Percentiles rank a stretch among this genome's conserved stretches.
Evolutionary conservation across 2,113 vertebrate species (phyloP).

Genomic region (Thunnus thynnus): DNA sequence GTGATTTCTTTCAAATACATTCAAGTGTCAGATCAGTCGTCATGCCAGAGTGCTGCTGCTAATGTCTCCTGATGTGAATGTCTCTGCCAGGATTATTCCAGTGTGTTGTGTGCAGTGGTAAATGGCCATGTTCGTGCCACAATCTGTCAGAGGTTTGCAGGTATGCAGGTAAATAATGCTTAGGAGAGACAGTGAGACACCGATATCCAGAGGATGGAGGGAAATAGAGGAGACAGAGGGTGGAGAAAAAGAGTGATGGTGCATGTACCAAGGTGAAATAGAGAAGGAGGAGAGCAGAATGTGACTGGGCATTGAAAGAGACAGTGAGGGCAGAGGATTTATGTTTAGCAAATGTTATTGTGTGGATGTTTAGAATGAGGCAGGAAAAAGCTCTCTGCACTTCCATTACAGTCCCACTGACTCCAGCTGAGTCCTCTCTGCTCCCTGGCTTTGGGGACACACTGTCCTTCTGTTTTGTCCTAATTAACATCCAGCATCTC

Average conservation of each 20-base stretch:
- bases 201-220: conserved; percentile 4
- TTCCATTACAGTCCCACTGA: conserved; percentile 42
- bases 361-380: conserved; percentile 56
- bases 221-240: background rate
- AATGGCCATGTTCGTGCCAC: conserved; percentile 46
- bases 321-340: conserved; percentile 50
- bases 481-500: background rate
- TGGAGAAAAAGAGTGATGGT: background rate
- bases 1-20: conserved; percentile 6
- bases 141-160: conserved; percentile 15
- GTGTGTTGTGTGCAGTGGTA: conserved; percentile 58
- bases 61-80: background rate
- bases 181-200: conserved; percentile 13
- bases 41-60: background rate
- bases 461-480: conserved; percentile 3
- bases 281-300: background rate
- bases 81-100: conserved; percentile 8
- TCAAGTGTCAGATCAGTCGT: conserved; percentile 8
- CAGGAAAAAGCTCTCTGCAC: conserved; percentile 49
- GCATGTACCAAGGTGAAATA: background rate
- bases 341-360: conserved; percentile 61
- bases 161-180: conserved; percentile 15
- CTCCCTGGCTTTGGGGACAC: conserved; percentile 8
- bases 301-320: background rate
- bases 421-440: conserved; percentile 56